Base-by-base conservation (phyloP, 2,797 vertebrate species). In the Sebastes miniatus region DNA sequence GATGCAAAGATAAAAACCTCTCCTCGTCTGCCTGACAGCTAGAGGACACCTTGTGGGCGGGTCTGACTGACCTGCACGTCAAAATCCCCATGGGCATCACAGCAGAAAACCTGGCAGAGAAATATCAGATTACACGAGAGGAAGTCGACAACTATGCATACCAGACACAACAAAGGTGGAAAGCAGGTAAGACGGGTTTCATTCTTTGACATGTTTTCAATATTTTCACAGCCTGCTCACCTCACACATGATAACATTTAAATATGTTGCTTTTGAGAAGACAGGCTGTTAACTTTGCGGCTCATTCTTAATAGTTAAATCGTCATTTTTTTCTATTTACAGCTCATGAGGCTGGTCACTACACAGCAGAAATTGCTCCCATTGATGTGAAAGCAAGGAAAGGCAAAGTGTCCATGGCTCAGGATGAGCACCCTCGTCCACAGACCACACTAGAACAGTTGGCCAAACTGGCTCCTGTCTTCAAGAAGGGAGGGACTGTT, bases 401-500 rank as follows among this genome's bases (percentile, higher is more conserved):
- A 81, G 97, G 97, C 7, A 98, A 97, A 18, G 96, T 97, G 87
- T 76, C 81, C 6, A 92, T 99, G 96, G 91, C 96, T 31, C 94
- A 96, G 24, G 99, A 99, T 0, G 99, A 99, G 85, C 98, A 99
- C 74, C 95, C 98, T 0, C 97, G 97, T 50, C 98, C 98, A 36
- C 97, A 99, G 69, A 97, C 96, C 18, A 99, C 97, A 0, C 76
- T 96, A 87, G 98, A 99, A 10, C 97, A 98, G 56, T 70, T 99
- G 94, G 96, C 94, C 9, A 99, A 98, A 70, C 96, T 99, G 14
- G 92, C 97, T 0, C 20, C 97, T 0, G 94, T 99, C 79, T 99
- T 99, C 81, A 99, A 99, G 92, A 99, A 99, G 88, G 97, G 96
- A 3, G 99, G 99, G 3, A 97, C 97, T 0, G 97, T 99, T 65